Conservation (phyloP, 1,140 invertebrate species). For the Rhagoletis zephyria region DNA sequence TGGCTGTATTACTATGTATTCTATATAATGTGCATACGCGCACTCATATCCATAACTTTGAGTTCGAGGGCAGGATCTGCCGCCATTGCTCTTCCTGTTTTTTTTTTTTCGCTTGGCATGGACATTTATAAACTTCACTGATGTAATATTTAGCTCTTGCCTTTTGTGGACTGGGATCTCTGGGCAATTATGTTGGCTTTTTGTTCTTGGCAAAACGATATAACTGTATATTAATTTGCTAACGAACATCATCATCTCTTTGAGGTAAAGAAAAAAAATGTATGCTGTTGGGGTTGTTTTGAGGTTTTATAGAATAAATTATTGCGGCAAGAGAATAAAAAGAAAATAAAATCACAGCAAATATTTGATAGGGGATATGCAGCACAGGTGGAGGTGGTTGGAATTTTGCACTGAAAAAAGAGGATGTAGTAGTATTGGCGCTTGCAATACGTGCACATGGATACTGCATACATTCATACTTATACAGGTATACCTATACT, state of each 20-base stretch:
- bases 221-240: slow-evolving; percentile 33
- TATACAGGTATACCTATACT: no score
- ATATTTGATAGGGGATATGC: slow-evolving; percentile 14
- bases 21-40: neutral
- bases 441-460: no score
- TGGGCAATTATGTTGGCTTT: neutral
- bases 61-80: slow-evolving; percentile 1
- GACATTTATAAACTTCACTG: slow-evolving; percentile 51
- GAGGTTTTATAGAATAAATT: slow-evolving; percentile 49
- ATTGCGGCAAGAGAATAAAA: slow-evolving; percentile 47
- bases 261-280: slow-evolving; percentile 38
- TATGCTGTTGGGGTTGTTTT: slow-evolving; percentile 46
- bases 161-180: slow-evolving; percentile 4
- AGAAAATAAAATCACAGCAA: slow-evolving; percentile 37
- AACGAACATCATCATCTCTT: slow-evolving; percentile 44
- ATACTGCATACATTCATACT: no score
- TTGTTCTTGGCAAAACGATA: slow-evolving; percentile 2
- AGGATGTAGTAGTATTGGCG: no score
- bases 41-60: neutral
- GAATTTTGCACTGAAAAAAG: no score
- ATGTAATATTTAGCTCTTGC: neutral
- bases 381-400: slow-evolving; percentile 5
- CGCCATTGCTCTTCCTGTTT: slow-evolving; percentile 22
- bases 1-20: no score
- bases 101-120: neutral